A percentile compares a stretch with the other conserved stretches of the same genome.
Conservation (phyloP, 1,140 invertebrate species). For the Sogatella furcifera region DNA sequence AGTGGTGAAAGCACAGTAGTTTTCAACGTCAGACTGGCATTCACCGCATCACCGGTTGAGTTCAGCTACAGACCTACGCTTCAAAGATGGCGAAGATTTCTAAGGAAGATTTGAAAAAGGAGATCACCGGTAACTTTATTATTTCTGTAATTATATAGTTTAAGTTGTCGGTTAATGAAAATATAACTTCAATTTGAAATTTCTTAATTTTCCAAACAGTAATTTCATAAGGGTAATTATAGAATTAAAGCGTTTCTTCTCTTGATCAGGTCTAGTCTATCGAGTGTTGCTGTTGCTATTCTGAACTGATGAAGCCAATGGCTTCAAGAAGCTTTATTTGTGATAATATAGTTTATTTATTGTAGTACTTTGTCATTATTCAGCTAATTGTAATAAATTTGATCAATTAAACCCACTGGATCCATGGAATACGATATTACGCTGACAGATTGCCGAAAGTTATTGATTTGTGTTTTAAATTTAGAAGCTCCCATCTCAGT, state of each 20-base stretch:
- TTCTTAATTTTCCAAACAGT: neutral
- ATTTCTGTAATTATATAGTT: constrained; percentile 3
- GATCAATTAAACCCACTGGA: neutral
- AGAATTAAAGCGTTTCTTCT: constrained; percentile 38
- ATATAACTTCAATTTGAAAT: neutral
- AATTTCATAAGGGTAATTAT: constrained; percentile 24
- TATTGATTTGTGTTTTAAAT: neutral
- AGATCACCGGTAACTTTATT: constrained; percentile 51
- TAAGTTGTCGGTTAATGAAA: neutral
- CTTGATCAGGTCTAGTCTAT: constrained; percentile 28
- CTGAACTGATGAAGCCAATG: neutral
- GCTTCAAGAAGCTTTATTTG: neutral
- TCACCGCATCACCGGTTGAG: too few relatives aligned
- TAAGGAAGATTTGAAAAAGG: constrained; percentile 54
- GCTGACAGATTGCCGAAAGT: neutral
- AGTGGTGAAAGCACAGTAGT: too few relatives aligned
- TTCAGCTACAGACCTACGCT: neutral
- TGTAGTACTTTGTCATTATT: neutral
- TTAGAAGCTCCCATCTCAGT: neutral
- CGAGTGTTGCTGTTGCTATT: neutral
- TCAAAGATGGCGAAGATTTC: constrained; percentile 51
- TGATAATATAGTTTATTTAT: neutral
- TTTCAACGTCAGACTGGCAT: too few relatives aligned
- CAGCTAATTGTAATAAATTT: neutral
- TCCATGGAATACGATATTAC: neutral